These are phyloP conservation scores for Drosophila anomalipes DNA, from an alignment of 2,888 invertebrate genomes.

Conservation along the genomic window DNA sequence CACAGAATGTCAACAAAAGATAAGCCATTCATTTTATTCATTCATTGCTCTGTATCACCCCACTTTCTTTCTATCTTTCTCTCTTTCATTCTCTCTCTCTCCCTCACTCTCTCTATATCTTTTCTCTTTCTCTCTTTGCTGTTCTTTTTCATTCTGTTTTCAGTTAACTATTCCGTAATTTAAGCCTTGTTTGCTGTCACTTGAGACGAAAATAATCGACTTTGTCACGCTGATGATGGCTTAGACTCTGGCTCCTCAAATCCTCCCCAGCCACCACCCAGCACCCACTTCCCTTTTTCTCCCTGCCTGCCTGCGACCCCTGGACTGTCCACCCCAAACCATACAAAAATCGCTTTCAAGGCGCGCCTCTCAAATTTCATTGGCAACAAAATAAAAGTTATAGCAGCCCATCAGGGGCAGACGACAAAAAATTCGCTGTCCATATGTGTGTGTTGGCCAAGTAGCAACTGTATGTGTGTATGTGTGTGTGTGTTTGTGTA, in stretches of 20 bases:
- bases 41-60: slow-evolving; percentile 55
- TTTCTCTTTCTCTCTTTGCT: background rate
- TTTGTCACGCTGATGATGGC: slow-evolving; percentile 66
- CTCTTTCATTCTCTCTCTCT: no score
- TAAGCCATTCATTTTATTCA: slow-evolving; percentile 82
- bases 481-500: slow-evolving; percentile 7
- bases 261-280: background rate
- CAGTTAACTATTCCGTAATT: slow-evolving; percentile 78
- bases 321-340: slow-evolving; percentile 3
- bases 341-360: slow-evolving; percentile 44
- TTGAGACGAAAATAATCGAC: slow-evolving; percentile 79
- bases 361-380: slow-evolving; percentile 70
- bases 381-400: slow-evolving; percentile 38
- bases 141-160: slow-evolving; percentile 3
- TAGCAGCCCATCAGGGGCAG: slow-evolving; percentile 23
- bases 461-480: background rate
- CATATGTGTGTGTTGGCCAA: background rate
- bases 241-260: slow-evolving; percentile 7
- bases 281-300: background rate
- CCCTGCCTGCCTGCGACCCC: background rate
- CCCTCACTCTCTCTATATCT: background rate
- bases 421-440: slow-evolving; percentile 3
- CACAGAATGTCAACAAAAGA: slow-evolving; percentile 79
- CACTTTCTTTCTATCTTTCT: background rate
- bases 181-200: slow-evolving; percentile 80